Conservation (phyloP, 2,888 invertebrate genomes). For the Syrphus vitripennis region DNA sequence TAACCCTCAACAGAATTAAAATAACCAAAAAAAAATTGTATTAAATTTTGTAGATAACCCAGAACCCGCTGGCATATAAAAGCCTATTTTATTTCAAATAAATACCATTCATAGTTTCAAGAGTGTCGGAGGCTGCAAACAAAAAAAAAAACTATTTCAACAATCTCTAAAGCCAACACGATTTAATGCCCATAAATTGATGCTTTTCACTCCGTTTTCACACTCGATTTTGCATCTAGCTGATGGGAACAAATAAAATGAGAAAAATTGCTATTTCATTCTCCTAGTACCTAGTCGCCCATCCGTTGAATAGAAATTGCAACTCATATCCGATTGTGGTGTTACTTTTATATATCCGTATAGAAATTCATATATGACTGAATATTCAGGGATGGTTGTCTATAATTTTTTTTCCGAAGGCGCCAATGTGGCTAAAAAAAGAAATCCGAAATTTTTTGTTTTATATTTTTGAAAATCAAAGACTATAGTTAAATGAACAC, state of each 20-base stretch:
- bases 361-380: not conserved
- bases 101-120: slow-evolving; percentile 22
- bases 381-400: not conserved
- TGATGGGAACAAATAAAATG: slow-evolving; percentile 42
- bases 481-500: too few relatives aligned
- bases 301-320: slow-evolving; percentile 36
- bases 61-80: slow-evolving; percentile 21
- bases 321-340: slow-evolving; percentile 28
- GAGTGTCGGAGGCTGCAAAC: not conserved
- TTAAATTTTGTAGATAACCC: too few relatives aligned
- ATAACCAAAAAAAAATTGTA: not conserved
- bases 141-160: slow-evolving; percentile 1
- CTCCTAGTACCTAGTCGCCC: not conserved
- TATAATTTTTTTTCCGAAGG: not conserved
- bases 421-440: too few relatives aligned
- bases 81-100: slow-evolving; percentile 41
- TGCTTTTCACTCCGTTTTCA: slow-evolving; percentile 58
- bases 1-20: not conserved
- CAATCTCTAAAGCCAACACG: slow-evolving; percentile 45
- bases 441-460: too few relatives aligned
- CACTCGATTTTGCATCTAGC: slow-evolving; percentile 55
- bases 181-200: slow-evolving; percentile 52
- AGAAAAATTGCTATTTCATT: slow-evolving; percentile 37
- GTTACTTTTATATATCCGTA: not conserved
- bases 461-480: too few relatives aligned